These are phyloP conservation scores for Morone chrysops DNA, from an alignment of 2,113 vertebrate species.

Conservation along the genomic window DNA sequence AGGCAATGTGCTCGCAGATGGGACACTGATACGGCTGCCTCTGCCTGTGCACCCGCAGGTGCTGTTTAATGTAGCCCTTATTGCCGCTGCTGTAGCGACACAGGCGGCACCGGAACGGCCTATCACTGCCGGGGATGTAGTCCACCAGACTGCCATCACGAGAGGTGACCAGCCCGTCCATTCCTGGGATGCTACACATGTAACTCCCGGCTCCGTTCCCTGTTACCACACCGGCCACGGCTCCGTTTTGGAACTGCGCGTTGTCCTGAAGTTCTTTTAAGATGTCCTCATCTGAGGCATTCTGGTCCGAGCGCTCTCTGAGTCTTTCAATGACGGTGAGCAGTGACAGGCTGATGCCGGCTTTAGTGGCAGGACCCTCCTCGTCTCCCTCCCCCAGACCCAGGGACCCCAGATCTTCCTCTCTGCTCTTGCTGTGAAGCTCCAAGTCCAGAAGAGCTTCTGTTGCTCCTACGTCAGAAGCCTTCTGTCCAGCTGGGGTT, in stretches of 20 bases:
- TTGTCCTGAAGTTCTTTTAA: slow-evolving; percentile 95
- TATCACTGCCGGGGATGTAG: slow-evolving; percentile 87
- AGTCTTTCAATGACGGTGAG: slow-evolving; percentile 96
- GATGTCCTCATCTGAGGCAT: slow-evolving; percentile 95
- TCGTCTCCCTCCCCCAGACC: slow-evolving; percentile 76
- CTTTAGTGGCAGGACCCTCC: slow-evolving; percentile 89
- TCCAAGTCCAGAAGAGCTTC: slow-evolving; percentile 81
- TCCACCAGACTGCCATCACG: slow-evolving; percentile 88
- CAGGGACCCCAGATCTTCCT: slow-evolving; percentile 44
- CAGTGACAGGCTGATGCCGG: slow-evolving; percentile 95
- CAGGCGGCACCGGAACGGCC: slow-evolving; percentile 93
- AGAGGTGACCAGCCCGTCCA: slow-evolving; percentile 53
- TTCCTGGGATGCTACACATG: slow-evolving; percentile 36
- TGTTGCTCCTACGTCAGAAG: slow-evolving; percentile 60
- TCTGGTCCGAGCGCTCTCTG: slow-evolving; percentile 95
- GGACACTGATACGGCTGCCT: slow-evolving; percentile 96
- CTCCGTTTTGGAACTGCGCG: slow-evolving; percentile 87
- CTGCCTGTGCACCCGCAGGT: slow-evolving; percentile 93
- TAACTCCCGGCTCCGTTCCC: slow-evolving; percentile 42
- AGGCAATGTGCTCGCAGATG: slow-evolving; percentile 94
- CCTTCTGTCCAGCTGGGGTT: slow-evolving; percentile 69
- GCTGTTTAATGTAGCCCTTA: slow-evolving; percentile 98
- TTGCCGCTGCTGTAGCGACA: slow-evolving; percentile 95
- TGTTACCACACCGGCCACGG: slow-evolving; percentile 29
- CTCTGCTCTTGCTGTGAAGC: slow-evolving; percentile 69